A percentile compares a stretch with the other conserved stretches of the same genome.
These are phyloP conservation scores for Oceanodroma tethys DNA, from an alignment of 2,113 vertebrate genomes.

Conservation along the genomic window DNA sequence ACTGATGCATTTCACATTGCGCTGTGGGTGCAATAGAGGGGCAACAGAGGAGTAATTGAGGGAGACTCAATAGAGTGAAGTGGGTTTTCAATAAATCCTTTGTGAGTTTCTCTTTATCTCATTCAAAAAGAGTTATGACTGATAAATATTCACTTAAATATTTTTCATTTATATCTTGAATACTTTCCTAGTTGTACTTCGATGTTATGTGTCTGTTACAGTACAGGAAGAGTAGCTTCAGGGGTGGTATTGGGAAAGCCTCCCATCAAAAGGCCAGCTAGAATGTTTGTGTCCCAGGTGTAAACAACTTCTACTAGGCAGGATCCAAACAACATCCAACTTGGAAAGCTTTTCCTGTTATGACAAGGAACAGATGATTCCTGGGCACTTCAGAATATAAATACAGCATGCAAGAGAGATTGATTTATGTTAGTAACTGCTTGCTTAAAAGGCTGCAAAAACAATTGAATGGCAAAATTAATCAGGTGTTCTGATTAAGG, in stretches of 20 bases:
- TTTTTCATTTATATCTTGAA: background rate
- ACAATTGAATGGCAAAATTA: background rate
- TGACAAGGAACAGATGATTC: fast-evolving
- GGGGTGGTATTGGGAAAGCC: background rate
- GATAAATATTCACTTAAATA: background rate
- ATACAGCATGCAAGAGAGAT: too few relatives aligned
- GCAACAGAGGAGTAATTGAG: background rate
- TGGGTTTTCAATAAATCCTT: background rate
- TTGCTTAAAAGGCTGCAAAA: background rate
- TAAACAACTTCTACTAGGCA: background rate
- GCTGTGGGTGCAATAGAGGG: background rate
- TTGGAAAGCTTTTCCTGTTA: background rate
- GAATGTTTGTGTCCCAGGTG: background rate
- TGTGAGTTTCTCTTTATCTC: background rate
- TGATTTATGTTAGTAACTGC: background rate
- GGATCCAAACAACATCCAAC: background rate
- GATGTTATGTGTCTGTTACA: fast-evolving
- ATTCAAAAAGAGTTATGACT: background rate
- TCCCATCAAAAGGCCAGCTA: background rate
- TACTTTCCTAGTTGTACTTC: fast-evolving
- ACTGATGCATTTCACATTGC: fast-evolving
- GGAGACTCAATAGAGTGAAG: fast-evolving
- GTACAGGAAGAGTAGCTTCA: background rate
- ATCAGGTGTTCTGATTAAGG: background rate
- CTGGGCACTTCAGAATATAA: background rate